Base-by-base conservation (phyloP, 2,797 vertebrate species). In the Poliocrania exsul region DNA sequence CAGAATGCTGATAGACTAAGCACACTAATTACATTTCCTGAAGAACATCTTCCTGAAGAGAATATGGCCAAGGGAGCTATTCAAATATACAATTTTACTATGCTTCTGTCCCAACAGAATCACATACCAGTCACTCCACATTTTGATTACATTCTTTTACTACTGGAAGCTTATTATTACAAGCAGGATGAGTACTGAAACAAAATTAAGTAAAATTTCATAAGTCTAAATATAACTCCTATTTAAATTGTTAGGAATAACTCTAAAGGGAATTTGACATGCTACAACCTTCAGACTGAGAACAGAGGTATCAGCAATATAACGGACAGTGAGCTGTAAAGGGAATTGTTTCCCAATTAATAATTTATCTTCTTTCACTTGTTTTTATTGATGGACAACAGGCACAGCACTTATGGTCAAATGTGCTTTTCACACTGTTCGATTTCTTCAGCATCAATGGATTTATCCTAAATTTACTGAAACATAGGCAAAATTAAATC, bases 181-280 rank as follows among this genome's bases (percentile, higher is more conserved):
- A 86, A 86, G 25, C 11, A 88, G 15, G 26, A 90, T 53, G 16
- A 60, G 18, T 40, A 81, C 33, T 75, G 69, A 92, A 91, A 72
- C 26, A 94, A 92, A 94, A 94, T 69, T 42, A 92, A 88, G 31
- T 44, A 86, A 92, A 83, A 87, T 79, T 78, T 83, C 44, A 66
- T 65, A 56, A 83, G 25, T 62, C 74, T 93, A 93, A 94, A 56
- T 91, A 49, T 75, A 92, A 72, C 47, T 75, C 21, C 70, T 42
- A 2, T 58, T 79, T 84, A 72, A 90, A 88, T 54, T 69, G 10
- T 42, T 73, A 56, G 18, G 23, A 20, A 66, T 53, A 73, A 74
- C 19, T 13, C 53, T 81, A 62, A 86, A 84, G 66, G 50, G 64
- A 86, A n/a, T 73, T 58, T 79, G 28, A 35, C 4, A 13, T 46